phyloP scores from a whole-genome alignment of 2,888 invertebrate genomes.

The Pimpla rufipes region DNA sequence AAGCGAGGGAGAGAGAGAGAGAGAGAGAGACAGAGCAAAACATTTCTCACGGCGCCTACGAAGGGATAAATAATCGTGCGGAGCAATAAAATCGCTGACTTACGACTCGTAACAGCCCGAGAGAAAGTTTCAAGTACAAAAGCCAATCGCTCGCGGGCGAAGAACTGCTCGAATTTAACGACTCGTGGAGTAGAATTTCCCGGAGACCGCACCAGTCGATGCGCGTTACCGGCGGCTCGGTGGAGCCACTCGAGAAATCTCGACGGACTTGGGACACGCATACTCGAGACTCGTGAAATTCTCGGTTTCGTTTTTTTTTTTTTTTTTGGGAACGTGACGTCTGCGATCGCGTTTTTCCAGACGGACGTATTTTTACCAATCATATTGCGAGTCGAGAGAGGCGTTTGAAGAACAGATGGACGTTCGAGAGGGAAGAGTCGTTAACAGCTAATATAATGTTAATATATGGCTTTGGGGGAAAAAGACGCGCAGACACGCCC shows the following conservation, averaged over 20 bases:
- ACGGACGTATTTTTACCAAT: constrained; percentile 30
- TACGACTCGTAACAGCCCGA: constrained; percentile 33
- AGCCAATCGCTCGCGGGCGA: not conserved
- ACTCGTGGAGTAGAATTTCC: constrained; percentile 42
- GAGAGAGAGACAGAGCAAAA: not conserved
- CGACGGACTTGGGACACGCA: not conserved
- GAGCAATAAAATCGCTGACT: constrained; percentile 58
- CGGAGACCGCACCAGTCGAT: not conserved
- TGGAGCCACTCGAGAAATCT: constrained; percentile 49
- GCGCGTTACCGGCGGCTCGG: not conserved
- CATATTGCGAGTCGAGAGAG: constrained; percentile 15
- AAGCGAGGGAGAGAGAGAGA: not conserved
- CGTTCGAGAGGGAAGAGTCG: not conserved
- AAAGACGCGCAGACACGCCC: not conserved
- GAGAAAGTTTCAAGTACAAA: constrained; percentile 13
- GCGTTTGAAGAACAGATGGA: not conserved
- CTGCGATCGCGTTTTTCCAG: constrained; percentile 16
- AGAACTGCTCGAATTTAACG: constrained; percentile 57
- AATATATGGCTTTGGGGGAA: constrained; percentile 4
- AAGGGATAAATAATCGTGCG: constrained; percentile 39
- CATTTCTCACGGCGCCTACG: constrained; percentile 8
- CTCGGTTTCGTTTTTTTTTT: constrained; percentile 22
- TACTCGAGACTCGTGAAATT: constrained; percentile 44
- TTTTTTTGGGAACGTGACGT: constrained; percentile 19
- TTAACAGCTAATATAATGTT: constrained; percentile 21